Conservation (phyloP, 1,140 invertebrate genomes). For the Hydropsyche tenuis region DNA sequence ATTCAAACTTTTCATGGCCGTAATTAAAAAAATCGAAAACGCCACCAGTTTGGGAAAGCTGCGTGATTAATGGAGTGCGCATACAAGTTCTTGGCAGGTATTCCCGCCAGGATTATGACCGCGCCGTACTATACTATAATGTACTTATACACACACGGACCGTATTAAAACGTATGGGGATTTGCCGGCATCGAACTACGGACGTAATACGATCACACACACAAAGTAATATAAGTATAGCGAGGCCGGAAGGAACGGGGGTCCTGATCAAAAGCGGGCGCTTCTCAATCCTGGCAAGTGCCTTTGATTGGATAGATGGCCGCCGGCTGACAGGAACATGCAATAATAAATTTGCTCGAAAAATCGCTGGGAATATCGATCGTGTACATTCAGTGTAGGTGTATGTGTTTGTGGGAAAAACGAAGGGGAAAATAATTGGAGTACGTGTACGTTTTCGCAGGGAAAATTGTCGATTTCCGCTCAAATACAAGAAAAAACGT, state of each 20-base stretch:
- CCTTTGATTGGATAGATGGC: conserved; percentile 13
- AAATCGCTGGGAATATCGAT: not conserved
- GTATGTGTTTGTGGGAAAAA: too few species aligned
- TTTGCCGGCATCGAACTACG: not conserved
- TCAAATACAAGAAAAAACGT: too few species aligned
- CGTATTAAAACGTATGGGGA: conserved; percentile 18
- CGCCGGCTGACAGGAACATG: conserved; percentile 6
- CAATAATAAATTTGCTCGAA: conserved; percentile 15
- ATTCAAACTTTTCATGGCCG: not conserved
- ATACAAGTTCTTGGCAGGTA: conserved; percentile 22
- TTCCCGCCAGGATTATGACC: conserved; percentile 14
- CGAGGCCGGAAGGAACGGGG: not conserved
- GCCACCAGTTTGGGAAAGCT: not conserved
- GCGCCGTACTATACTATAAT: not conserved
- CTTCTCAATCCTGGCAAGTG: conserved; percentile 18
- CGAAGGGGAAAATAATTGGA: too few species aligned
- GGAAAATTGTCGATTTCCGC: too few species aligned
- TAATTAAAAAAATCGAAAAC: not conserved
- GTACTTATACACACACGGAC: not conserved
- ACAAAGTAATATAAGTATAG: not conserved
- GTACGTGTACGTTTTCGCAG: too few species aligned
- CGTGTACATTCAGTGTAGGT: too few species aligned
- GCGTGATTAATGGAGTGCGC: conserved; percentile 21
- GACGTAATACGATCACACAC: too few species aligned
- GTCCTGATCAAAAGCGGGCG: conserved; percentile 16